Evolutionary conservation across 1,140 invertebrate species (phyloP).

Genomic region (Tetramorium alpestre): DNA sequence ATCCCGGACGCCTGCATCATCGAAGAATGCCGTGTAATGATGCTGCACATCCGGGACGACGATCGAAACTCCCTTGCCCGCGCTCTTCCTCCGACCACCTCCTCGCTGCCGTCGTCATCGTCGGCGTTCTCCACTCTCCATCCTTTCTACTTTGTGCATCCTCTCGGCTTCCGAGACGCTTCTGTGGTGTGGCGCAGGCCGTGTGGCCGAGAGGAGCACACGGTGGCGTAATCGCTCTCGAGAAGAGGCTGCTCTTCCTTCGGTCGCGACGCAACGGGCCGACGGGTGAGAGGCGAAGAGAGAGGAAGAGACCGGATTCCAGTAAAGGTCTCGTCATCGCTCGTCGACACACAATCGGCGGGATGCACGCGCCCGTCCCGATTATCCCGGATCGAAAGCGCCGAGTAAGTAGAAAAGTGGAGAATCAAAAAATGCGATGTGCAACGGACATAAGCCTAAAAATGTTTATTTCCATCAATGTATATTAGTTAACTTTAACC

Average conservation of each 20-base stretch:
- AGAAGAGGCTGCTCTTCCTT: constrained; percentile 44
- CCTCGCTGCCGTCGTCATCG: constrained; percentile 33
- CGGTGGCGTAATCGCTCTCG: constrained; percentile 50
- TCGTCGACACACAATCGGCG: constrained; percentile 45
- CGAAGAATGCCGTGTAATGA: constrained; percentile 74
- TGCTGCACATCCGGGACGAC: constrained; percentile 74
- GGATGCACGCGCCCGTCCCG: constrained; percentile 33
- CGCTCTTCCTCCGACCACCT: constrained; percentile 3
- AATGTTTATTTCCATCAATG: not conserved
- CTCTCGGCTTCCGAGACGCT: constrained; percentile 45
- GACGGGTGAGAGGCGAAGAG: not conserved
- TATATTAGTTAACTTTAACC: no score
- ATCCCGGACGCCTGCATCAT: constrained; percentile 54
- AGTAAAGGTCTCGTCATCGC: constrained; percentile 44
- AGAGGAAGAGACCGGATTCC: constrained; percentile 35
- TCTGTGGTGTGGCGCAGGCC: constrained; percentile 22
- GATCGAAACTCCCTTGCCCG: constrained; percentile 52
- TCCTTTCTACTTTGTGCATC: constrained; percentile 53
- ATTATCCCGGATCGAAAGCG: constrained; percentile 28
- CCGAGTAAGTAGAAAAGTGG: not conserved
- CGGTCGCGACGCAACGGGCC: constrained; percentile 13
- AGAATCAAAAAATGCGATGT: not conserved
- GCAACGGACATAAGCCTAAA: not conserved
- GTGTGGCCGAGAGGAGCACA: constrained; percentile 29
- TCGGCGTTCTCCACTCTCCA: constrained; percentile 40